A percentile compares a stretch with the other conserved stretches of the same genome.
phyloP scores from a whole-genome alignment of 2,888 invertebrate species.

The Pharmacophagus antenor region DNA sequence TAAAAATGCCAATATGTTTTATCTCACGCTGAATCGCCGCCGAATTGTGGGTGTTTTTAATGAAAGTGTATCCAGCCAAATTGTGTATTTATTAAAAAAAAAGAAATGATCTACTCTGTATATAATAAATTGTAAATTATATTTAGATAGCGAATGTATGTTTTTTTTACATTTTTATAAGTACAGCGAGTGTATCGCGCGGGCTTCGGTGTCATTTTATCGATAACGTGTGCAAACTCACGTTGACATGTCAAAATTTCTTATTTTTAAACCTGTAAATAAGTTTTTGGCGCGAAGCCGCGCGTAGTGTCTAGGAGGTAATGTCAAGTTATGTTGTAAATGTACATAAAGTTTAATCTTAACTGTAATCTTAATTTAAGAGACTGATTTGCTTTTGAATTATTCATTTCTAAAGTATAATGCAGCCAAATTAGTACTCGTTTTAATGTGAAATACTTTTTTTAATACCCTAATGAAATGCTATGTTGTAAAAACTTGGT shows the following conservation, averaged over 20 bases:
- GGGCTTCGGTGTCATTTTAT: slow-evolving; percentile 20
- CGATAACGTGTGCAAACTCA: slow-evolving; percentile 1
- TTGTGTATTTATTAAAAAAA: slow-evolving; percentile 70
- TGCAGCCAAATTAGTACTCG: slow-evolving; percentile 30
- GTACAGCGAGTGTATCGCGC: slow-evolving; percentile 36
- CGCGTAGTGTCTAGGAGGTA: slow-evolving; percentile 37
- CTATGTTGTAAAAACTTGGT: slow-evolving; percentile 10
- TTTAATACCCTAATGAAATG: not conserved
- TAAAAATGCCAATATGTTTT: slow-evolving; percentile 46
- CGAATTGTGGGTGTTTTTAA: too few relatives aligned
- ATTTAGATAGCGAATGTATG: slow-evolving; percentile 73
- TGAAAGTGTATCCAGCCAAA: slow-evolving; percentile 66
- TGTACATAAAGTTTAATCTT: slow-evolving; percentile 68
- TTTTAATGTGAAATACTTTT: slow-evolving; percentile 7
- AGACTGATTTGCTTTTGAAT: slow-evolving; percentile 73
- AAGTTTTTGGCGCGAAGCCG: slow-evolving; percentile 42
- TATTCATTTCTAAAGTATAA: slow-evolving; percentile 32
- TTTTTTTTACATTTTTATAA: slow-evolving; percentile 36
- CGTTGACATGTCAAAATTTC: slow-evolving; percentile 4
- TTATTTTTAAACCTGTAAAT: slow-evolving; percentile 38
- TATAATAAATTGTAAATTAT: slow-evolving; percentile 70
- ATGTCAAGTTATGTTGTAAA: slow-evolving; percentile 43
- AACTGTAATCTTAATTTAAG: slow-evolving; percentile 70
- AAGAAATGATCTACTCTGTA: slow-evolving; percentile 64
- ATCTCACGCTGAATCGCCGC: slow-evolving; percentile 37